Evolutionary conservation across 2,797 vertebrate species (phyloP), one percentile per base, ranked within the genome.

Genomic region (Poeciliopsis paucimaculata): DNA sequence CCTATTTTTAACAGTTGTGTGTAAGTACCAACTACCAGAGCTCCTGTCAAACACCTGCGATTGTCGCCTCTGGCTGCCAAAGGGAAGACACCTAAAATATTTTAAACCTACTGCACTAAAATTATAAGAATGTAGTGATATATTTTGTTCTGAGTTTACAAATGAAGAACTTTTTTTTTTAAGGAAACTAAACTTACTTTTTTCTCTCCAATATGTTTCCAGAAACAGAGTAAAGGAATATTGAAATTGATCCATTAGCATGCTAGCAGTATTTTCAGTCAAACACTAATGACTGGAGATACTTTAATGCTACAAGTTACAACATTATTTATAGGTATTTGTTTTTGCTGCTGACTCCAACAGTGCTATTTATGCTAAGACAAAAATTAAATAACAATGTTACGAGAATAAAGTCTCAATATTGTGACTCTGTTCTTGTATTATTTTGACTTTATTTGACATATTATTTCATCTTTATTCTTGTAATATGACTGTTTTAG

Each of bases 31-130:
- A 92, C 90, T 87, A 89, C 88, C 87, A 34, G 83, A 91, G 89
- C 77, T 62, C 28, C 87, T 92, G 87, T 94, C 91, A 88, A 88
- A 92, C 95, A 96, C 96, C 96, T 97, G 96, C 86, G 88, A 95
- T 96, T 95, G 95, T 97, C 93, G 81, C 73, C 39, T 76, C 74
- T 73, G 74, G 31, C 18, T 23, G 68, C 41, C 41, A 71, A 71
- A n/a, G 11, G 12, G 46, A 68, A 26, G 34, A 34, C 12, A 71
- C 23, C 39, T 5, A 26, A 26, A 7, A 45, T n/a, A 71, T 45
- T 71, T 71, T 45, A 43, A 41, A 41, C 12, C 36, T 70, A 3
- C 11, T 28, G 26, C 41, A 16, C 41, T 8, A n/a, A 28, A 45
- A 43, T 20, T 13, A 70, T n/a, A 12, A 43, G 13, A 45, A 23